A percentile compares a stretch with the other conserved stretches of the same genome.
Conservation (phyloP, 2,888 invertebrate genomes). For the Dusona sp. region DNA sequence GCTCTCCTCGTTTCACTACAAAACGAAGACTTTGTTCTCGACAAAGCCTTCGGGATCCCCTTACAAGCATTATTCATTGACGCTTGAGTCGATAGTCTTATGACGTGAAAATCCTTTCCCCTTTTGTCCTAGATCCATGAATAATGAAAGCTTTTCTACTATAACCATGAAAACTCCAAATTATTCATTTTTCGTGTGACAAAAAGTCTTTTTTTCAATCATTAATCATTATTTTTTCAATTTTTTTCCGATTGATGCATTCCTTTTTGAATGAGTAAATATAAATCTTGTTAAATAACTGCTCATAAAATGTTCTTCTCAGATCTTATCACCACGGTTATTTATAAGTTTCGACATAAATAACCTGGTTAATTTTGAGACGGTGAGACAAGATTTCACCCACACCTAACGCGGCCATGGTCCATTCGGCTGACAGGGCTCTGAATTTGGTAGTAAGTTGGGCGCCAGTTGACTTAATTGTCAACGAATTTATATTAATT, state of each 20-base stretch:
- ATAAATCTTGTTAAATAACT: too few species aligned
- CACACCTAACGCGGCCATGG: too few species aligned
- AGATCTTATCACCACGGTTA: not conserved
- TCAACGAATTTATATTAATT: not conserved
- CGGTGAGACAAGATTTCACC: too few species aligned
- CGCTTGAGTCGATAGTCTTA: conserved; percentile 34
- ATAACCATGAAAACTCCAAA: not conserved
- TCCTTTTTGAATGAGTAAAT: not conserved
- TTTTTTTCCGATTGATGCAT: not conserved
- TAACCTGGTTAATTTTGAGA: too few species aligned
- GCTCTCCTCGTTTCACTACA: conserved; percentile 2
- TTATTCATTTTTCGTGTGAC: not conserved
- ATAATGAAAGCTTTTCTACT: conserved; percentile 7
- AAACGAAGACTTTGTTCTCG: conserved; percentile 23
- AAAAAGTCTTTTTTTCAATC: not conserved
- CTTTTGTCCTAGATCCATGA: not conserved
- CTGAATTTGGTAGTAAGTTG: too few species aligned
- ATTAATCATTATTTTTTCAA: not conserved
- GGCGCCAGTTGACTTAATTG: not conserved
- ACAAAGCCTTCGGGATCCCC: conserved; percentile 5
- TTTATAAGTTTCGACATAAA: not conserved
- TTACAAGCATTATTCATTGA: conserved; percentile 40
- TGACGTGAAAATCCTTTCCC: conserved; percentile 6
- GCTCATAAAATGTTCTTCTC: too few species aligned
- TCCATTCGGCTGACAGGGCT: too few species aligned